A percentile compares a stretch with the other conserved stretches of the same genome.
Conservation (phyloP, 2,797 vertebrate genomes). For the Pipistrellus pipistrellus region DNA sequence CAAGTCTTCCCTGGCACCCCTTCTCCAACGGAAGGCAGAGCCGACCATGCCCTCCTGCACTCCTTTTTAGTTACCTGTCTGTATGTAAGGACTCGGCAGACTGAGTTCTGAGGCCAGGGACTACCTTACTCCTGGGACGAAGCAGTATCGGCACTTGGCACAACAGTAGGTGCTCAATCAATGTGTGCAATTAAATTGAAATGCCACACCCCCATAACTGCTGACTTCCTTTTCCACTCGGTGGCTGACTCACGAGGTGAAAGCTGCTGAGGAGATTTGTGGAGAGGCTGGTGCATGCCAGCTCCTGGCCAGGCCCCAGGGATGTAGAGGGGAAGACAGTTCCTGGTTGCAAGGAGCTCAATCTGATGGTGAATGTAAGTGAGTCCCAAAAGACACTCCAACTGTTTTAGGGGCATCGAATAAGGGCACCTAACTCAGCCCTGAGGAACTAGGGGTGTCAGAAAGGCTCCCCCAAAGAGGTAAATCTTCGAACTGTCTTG, state of each 20-base stretch:
- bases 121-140: not conserved
- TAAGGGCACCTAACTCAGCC: not conserved
- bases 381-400: not conserved
- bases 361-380: not conserved
- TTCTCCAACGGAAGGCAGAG: not conserved
- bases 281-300: not conserved
- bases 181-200: not conserved
- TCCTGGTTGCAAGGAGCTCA: not conserved
- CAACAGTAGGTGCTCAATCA: not conserved
- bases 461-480: not conserved
- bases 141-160: not conserved
- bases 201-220: not conserved
- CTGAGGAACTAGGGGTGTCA: not conserved
- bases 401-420: not conserved
- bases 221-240: constrained; percentile 54
- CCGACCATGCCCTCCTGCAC: not conserved
- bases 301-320: not conserved
- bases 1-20: not conserved
- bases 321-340: constrained; percentile 28
- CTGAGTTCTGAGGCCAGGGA: not conserved
- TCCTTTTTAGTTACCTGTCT: not conserved
- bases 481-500: not conserved
- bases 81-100: not conserved
- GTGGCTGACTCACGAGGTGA: constrained; percentile 49
- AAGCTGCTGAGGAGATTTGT: constrained; percentile 48